phyloP scores from a whole-genome alignment of 2,797 vertebrate species.

The Champsocephalus esox region DNA sequence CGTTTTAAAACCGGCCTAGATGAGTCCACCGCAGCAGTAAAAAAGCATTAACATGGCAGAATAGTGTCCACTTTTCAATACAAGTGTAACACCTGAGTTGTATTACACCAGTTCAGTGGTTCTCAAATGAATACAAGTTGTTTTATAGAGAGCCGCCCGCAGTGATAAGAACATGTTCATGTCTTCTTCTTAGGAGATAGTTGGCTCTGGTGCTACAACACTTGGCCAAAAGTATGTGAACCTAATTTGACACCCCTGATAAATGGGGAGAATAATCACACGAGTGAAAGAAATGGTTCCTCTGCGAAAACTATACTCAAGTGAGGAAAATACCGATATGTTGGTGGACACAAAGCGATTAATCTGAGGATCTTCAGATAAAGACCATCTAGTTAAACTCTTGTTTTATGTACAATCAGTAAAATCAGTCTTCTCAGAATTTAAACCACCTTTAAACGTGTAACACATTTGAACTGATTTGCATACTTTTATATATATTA shows the following conservation, averaged over 20 bases:
- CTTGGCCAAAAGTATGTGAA: background rate
- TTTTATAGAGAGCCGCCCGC: conserved; percentile 14
- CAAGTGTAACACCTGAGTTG: conserved; percentile 23
- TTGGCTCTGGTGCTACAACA: background rate
- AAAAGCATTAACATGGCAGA: conserved; percentile 10
- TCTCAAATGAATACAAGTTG: conserved; percentile 30
- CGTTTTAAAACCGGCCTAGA: conserved; percentile 36
- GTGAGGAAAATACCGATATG: too few relatives aligned
- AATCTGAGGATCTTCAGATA: too few relatives aligned
- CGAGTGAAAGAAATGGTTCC: too few relatives aligned
- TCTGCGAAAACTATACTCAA: too few relatives aligned
- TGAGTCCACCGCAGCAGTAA: conserved; percentile 26
- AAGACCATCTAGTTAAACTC: too few relatives aligned
- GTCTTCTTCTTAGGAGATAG: background rate
- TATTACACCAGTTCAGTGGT: conserved; percentile 25
- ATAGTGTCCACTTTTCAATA: conserved; percentile 19
- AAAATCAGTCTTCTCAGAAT: too few relatives aligned
- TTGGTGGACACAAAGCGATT: too few relatives aligned
- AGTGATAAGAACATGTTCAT: background rate
- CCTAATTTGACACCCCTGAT: background rate
- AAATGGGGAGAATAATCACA: too few relatives aligned
- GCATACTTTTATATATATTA: too few relatives aligned
- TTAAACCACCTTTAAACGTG: too few relatives aligned
- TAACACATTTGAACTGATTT: too few relatives aligned
- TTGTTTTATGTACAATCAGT: too few relatives aligned